These are phyloP conservation scores for Spinus olivaceus DNA, from an alignment of 2,797 vertebrate genomes.

Conservation along the genomic window DNA sequence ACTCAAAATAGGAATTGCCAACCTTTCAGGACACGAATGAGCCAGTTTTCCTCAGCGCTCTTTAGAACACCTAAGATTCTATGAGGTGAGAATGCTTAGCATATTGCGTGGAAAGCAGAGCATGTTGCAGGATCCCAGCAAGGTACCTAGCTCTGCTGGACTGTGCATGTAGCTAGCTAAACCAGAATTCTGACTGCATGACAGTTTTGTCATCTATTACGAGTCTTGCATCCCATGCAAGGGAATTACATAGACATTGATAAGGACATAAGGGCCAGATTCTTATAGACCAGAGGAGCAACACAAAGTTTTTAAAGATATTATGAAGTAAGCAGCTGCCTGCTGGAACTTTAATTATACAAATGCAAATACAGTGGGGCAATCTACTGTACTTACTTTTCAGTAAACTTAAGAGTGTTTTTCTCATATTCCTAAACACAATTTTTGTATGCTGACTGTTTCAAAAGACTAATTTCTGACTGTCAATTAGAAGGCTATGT, in stretches of 20 bases:
- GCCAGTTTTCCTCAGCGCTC: neutral
- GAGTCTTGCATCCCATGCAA: neutral
- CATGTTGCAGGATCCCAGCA: neutral
- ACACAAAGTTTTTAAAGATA: neutral
- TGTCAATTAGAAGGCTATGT: slow-evolving; percentile 35
- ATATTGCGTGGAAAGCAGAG: neutral
- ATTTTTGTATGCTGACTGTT: slow-evolving; percentile 12
- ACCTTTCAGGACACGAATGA: neutral
- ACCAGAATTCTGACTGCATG: neutral
- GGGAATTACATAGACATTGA: neutral
- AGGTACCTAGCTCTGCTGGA: neutral
- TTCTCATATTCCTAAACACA: neutral
- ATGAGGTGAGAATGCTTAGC: neutral
- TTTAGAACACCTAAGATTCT: neutral
- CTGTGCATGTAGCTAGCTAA: neutral
- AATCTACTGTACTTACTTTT: neutral
- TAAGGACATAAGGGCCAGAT: neutral
- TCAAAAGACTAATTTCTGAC: neutral
- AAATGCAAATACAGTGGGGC: slow-evolving; percentile 1
- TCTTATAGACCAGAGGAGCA: neutral
- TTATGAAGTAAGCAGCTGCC: neutral
- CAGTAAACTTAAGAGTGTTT: neutral
- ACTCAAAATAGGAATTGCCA: neutral
- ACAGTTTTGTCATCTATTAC: neutral
- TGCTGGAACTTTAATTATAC: neutral